Base-by-base conservation (phyloP, 2,113 vertebrate genomes). In the Sisor rabdophorus region DNA sequence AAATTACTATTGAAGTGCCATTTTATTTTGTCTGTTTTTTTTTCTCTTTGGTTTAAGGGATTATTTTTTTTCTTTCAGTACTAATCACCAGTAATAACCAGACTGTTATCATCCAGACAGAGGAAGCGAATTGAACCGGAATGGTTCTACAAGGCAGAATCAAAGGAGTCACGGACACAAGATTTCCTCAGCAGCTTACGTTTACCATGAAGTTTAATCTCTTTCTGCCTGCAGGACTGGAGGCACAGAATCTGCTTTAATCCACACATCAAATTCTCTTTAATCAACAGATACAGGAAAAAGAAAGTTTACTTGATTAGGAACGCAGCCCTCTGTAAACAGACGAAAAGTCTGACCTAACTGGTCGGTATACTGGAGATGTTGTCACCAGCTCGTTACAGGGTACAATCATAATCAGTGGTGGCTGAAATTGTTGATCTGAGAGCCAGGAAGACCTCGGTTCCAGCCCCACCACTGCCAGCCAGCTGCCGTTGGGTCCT, bases 231-330 rank as follows among this genome's bases (percentile, higher is more conserved):
- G 50, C 77, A 68, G 63, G 47, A 52, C 63, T 73, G 50, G 65
- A 36, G 44, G 19, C 70, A 73, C 56, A 2, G 73, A 75, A 65
- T 50, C 19, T 22, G 48, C 53, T 69, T 58, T 74, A 79, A 81
- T 81, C 73, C 79, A 73, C 50, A 26, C 13, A 81, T 71, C 77
- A 81, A 83, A 83, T 75, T 76, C 75, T 72, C 59, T 71, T 68
- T 84, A 80, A 85, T 82, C 67, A 85, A 79, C 56, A 59, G 71
- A 80, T 30, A 78, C 55, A 44, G 54, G 32, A 76, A 73, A 76
- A 73, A 73, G 54, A 85, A 36, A 61, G 78, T 70, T 82, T 77
- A 73, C 71, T 83, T 82, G 64, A 80, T 83, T 81, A 83, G 74
- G 58, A 67, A 64, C 48, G 56, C 79, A 71, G 40, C 77, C 73